Evolutionary conservation across 1,140 invertebrate genomes (phyloP).

Genomic region (Trichonephila inaurata): DNA sequence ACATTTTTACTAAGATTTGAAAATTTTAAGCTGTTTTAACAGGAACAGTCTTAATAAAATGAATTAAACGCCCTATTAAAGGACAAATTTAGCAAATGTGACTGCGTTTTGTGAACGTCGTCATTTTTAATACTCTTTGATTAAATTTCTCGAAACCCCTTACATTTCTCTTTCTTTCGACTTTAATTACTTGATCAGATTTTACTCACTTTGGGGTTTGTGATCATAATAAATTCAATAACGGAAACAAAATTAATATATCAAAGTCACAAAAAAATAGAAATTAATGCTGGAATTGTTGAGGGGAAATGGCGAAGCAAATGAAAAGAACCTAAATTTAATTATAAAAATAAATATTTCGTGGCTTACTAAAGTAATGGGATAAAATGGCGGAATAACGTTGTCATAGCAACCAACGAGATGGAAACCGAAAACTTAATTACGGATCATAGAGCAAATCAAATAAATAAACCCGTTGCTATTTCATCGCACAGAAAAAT

Average conservation of each 20-base stretch:
- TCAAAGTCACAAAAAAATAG: no score
- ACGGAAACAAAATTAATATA: neutral
- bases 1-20: no score
- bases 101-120: no score
- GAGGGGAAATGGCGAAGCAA: neutral
- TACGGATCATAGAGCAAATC: slow-evolving; percentile 19
- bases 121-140: neutral
- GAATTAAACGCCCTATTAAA: no score
- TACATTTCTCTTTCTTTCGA: neutral
- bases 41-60: no score
- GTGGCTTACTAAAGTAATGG: neutral
- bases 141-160: neutral
- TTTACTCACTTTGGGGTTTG: neutral
- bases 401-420: neutral
- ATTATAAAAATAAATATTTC: slow-evolving; percentile 55
- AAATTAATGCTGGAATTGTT: neutral
- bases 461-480: slow-evolving; percentile 29
- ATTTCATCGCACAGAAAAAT: slow-evolving; percentile 25
- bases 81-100: no score
- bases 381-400: neutral
- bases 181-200: neutral
- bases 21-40: no score
- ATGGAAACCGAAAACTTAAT: slow-evolving; percentile 32
- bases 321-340: slow-evolving; percentile 37
- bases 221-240: neutral